Conservation (phyloP, 2,113 vertebrate species). For the Alectura lathami region DNA sequence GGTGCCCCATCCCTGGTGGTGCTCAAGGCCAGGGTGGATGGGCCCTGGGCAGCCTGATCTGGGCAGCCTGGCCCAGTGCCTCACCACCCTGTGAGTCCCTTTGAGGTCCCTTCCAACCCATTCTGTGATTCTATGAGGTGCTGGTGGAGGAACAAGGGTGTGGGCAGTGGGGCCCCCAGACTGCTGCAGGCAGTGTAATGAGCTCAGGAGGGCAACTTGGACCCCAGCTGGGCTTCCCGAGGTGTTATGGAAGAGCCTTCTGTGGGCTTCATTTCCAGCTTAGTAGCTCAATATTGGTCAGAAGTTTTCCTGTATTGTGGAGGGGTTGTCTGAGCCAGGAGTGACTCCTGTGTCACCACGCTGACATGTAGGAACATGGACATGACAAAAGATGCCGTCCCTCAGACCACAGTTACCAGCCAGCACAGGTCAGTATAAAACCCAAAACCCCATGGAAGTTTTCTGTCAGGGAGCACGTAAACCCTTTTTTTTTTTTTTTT, state of each 20-base stretch:
- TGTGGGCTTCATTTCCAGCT: not conserved
- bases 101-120: too few relatives aligned
- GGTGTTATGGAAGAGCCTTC: not conserved
- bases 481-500: too few relatives aligned
- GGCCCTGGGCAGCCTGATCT: too few relatives aligned
- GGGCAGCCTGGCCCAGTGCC: too few relatives aligned
- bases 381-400: accelerated
- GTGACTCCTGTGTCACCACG: accelerated
- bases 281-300: accelerated
- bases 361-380: accelerated
- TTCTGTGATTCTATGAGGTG: not conserved
- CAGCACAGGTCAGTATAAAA: not conserved
- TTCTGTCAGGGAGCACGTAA: not conserved
- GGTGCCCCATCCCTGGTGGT: too few relatives aligned
- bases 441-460: not conserved
- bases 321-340: not conserved
- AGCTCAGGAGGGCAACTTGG: accelerated
- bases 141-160: not conserved
- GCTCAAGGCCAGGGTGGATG: too few relatives aligned
- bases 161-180: too few relatives aligned
- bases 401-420: accelerated
- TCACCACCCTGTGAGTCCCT: too few relatives aligned
- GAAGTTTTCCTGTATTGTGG: not conserved
- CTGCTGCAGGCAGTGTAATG: accelerated
- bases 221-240: accelerated